Evolutionary conservation across 1,140 invertebrate genomes (phyloP), one percentile per base, ranked within the genome.

Genomic region (Neoseiulus cucumeris): DNA sequence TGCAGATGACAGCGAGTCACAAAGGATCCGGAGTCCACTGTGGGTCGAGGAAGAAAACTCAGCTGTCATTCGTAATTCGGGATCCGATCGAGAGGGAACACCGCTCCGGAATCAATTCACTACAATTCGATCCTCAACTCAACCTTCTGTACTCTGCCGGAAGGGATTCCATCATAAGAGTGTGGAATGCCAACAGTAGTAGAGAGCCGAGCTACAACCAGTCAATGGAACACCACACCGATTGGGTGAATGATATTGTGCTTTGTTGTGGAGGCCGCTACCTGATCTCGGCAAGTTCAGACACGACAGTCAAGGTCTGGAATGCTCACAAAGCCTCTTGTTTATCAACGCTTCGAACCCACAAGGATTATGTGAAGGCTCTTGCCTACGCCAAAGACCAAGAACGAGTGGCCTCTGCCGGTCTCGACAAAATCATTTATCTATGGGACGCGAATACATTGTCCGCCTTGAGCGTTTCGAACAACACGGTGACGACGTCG

Each of bases 221-320:
- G 72, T 94, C 92, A 1, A 79, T 82, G 77, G 81, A 82, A 68
- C 94, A 98, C 78, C 95, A 98, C 73, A 98, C 93, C 18, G 95
- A 99, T 77, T 99, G 95, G 95, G 92, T 98, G 14, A 98, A 98
- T 78, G 95, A 98, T 78, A 94, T 98, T 75, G 87, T 98, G 9
- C 79, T 98, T 1, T 98, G 94, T 75, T 96, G 93, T 78, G 87
- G 87, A 70, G 93, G 93, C 33, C 87, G 90, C 77, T 93, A 96
- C 78, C 82, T 99, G 70, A 97, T 99, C 74, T 98, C 94, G 66
- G 95, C 94, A 2, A 97, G 93, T 73, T 95, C 91, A 70, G 96
- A 99, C 76, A 98, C 94, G 44, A 99, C 95, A 42, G 92, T 99
- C 0, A 99, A 99, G 80, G 90, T 99, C 64, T 99, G 95, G 96